Evolutionary conservation across 2,888 invertebrate genomes (phyloP), one percentile per base, ranked within the genome.

Genomic region (Eupeodes luniger): DNA sequence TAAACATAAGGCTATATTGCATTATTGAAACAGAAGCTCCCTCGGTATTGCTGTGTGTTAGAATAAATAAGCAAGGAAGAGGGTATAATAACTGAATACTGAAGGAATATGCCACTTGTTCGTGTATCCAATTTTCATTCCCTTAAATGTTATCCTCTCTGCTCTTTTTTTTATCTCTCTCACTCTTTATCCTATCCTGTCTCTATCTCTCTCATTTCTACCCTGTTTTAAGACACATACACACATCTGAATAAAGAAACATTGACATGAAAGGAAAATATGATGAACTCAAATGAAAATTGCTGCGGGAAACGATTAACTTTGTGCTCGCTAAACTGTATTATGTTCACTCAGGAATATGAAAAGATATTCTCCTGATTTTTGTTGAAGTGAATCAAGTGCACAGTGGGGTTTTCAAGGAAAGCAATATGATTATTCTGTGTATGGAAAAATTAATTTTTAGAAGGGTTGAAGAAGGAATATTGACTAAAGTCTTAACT

Each of bases 231-330:
- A 27, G 9, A 0, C 12, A 49, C 44, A 40, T 5, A 14, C 44
- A 66, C 11, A 53, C 27, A 40, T 5, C 40, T 27, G 76, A 51
- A n/a, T 59, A 40, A 61, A 53, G 36, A 77, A 59, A 70, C 80
- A 51, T 51, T 72, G 70, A 76, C 53, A 78, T 47, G 27, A 61
- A 49, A 57, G 59, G 59, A 11, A 59, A 72, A 77, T 16, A 62
- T 61, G 62, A 70, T 85, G 81, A 89, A 81, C 81, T 75, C 81
- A 67, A 82, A 85, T 55, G 76, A 77, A 89, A 81, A 88, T 85
- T 90, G 90, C 90, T 90, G 90, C 90, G 90, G 90, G 85, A 90
- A 90, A 89, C 90, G 90, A 90, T 90, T 90, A 90, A 90, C 90
- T 90, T 90, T 83, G 87, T 90, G 89, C 84, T 90, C 88, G 85